Conservation (phyloP, 2,888 invertebrate genomes). For the Brenthis daphne region DNA sequence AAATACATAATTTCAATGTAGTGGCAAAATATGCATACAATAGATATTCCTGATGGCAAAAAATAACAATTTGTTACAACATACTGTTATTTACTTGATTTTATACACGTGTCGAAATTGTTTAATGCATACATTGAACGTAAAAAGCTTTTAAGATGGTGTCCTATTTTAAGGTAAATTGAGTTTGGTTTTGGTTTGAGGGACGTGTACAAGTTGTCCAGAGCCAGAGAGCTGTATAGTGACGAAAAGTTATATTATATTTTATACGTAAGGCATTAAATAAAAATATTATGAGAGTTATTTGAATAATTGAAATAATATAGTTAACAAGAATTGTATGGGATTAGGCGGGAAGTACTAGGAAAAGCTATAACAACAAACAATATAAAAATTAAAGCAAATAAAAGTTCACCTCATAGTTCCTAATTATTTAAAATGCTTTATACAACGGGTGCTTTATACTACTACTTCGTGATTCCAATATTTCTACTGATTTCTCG, state of each 20-base stretch:
- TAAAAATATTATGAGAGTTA: too few species aligned
- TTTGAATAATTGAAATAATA: background rate
- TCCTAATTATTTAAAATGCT: slow-evolving; percentile 3
- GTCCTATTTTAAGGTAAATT: slow-evolving; percentile 40
- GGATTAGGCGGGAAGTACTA: background rate
- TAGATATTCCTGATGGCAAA: background rate
- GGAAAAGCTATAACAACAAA: slow-evolving; percentile 6
- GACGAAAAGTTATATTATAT: too few species aligned
- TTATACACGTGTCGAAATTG: slow-evolving; percentile 32
- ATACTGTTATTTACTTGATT: slow-evolving; percentile 27
- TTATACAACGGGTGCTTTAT: background rate
- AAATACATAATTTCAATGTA: background rate
- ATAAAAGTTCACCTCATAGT: slow-evolving; percentile 3
- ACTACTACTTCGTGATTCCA: background rate
- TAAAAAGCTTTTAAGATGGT: slow-evolving; percentile 43
- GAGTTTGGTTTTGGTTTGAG: slow-evolving; percentile 31
- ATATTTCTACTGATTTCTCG: slow-evolving; percentile 7
- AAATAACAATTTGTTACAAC: background rate
- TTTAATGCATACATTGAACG: slow-evolving; percentile 33
- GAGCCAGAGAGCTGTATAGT: background rate
- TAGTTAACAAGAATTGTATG: background rate
- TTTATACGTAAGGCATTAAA: background rate
- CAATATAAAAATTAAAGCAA: slow-evolving; percentile 5
- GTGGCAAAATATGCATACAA: background rate
- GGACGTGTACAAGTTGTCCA: slow-evolving; percentile 20